Percentiles rank a stretch among this genome's conserved stretches.
Evolutionary conservation across 2,797 vertebrate genomes (phyloP).

Genomic region (Bufotes viridis): DNA sequence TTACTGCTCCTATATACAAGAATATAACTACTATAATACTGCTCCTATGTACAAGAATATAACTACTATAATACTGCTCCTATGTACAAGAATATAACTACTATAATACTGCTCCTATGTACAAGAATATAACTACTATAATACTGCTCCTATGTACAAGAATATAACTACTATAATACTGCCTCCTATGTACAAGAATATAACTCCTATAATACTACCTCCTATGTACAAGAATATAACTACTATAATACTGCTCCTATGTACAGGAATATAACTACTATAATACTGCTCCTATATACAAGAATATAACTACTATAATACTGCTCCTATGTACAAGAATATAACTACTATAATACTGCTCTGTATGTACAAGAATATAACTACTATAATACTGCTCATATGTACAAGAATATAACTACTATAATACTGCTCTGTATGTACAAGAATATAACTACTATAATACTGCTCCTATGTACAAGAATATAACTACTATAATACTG

Average conservation of each 20-base stretch:
- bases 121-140: slow-evolving; percentile 20
- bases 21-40: slow-evolving; percentile 5
- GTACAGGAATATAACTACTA: no score
- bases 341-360: neutral
- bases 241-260: slow-evolving; percentile 17
- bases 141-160: neutral
- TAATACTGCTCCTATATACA: no score
- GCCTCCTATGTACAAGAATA: neutral
- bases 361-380: neutral
- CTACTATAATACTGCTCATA: neutral
- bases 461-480: no score
- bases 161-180: slow-evolving; percentile 5
- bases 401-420: no score
- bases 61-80: slow-evolving; percentile 11
- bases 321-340: neutral
- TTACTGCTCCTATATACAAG: neutral
- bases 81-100: slow-evolving; percentile 12
- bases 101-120: slow-evolving; percentile 7
- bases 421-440: no score
- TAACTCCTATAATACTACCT: slow-evolving; percentile 1
- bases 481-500: no score
- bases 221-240: slow-evolving; percentile 7
- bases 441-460: no score
- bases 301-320: no score
- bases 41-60: neutral